Evolutionary conservation across 2,888 invertebrate genomes (phyloP).

Genomic region (Steromphala cineraria): DNA sequence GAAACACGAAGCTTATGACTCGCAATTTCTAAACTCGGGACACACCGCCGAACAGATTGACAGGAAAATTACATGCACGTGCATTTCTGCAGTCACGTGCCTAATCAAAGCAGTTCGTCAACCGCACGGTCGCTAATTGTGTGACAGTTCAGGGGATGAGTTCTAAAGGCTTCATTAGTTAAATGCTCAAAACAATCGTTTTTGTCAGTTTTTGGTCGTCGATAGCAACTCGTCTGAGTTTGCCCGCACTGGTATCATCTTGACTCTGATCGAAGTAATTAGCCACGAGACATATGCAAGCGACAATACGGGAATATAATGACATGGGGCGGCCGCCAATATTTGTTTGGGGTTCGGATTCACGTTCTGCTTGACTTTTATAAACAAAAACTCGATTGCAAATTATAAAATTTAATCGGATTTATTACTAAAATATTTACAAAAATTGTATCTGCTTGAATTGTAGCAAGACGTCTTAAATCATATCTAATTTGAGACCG

Average conservation of each 20-base stretch:
- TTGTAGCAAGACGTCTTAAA: too few relatives aligned
- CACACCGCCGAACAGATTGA: background rate
- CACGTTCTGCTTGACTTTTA: background rate
- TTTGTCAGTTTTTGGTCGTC: background rate
- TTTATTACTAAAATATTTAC: too few relatives aligned
- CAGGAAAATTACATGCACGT: conserved; percentile 8
- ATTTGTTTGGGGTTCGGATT: background rate
- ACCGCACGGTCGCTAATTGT: conserved; percentile 2
- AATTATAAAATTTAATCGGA: background rate
- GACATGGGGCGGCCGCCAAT: background rate
- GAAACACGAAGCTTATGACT: background rate
- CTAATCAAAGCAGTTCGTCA: background rate
- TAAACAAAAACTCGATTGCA: background rate
- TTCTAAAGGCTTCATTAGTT: background rate
- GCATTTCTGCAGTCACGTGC: background rate
- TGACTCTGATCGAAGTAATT: background rate
- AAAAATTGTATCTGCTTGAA: too few relatives aligned
- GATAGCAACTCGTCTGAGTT: background rate
- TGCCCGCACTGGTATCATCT: background rate
- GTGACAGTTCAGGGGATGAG: background rate
- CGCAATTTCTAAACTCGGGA: background rate
- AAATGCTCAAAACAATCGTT: conserved; percentile 5
- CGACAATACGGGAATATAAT: background rate
- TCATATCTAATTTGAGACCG: too few relatives aligned
- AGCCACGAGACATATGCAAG: background rate